Conservation (phyloP, 1,140 invertebrate genomes). For the Oryzaephilus surinamensis region DNA sequence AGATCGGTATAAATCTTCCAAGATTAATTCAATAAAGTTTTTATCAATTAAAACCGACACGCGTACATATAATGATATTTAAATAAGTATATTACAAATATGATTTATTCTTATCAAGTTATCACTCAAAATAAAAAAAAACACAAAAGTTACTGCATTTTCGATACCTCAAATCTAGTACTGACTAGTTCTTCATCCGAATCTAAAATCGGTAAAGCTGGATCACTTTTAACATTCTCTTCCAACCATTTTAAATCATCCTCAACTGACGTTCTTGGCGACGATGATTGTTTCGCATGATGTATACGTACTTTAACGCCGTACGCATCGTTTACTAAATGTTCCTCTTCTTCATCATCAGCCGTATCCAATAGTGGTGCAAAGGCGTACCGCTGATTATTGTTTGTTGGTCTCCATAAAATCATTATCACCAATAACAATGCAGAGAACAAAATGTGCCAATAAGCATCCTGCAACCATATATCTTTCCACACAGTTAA, state of each 20-base stretch:
- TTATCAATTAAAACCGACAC: too few species aligned
- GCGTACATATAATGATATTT: too few species aligned
- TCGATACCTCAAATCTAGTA: constrained; percentile 82
- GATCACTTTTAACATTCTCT: constrained; percentile 72
- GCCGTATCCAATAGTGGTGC: constrained; percentile 80
- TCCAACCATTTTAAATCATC: constrained; percentile 86
- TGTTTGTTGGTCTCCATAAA: constrained; percentile 86
- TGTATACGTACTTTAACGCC: constrained; percentile 66
- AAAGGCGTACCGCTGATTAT: constrained; percentile 92
- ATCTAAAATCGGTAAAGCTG: constrained; percentile 69
- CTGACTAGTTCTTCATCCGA: constrained; percentile 85
- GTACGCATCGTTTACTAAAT: constrained; percentile 75
- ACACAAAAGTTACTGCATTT: constrained; percentile 64
- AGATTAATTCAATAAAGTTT: neutral
- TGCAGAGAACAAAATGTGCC: constrained; percentile 84
- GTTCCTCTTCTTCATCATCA: constrained; percentile 70
- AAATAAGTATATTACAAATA: neutral
- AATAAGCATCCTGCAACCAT: constrained; percentile 88
- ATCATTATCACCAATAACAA: constrained; percentile 87
- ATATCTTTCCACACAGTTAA: constrained; percentile 73
- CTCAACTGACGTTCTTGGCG: constrained; percentile 43
- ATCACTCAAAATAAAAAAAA: neutral
- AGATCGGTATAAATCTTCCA: too few species aligned
- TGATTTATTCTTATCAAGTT: neutral
- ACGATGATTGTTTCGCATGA: constrained; percentile 6